Base-by-base conservation (phyloP, 2,797 vertebrate genomes). In the Trichosurus vulpecula region DNA sequence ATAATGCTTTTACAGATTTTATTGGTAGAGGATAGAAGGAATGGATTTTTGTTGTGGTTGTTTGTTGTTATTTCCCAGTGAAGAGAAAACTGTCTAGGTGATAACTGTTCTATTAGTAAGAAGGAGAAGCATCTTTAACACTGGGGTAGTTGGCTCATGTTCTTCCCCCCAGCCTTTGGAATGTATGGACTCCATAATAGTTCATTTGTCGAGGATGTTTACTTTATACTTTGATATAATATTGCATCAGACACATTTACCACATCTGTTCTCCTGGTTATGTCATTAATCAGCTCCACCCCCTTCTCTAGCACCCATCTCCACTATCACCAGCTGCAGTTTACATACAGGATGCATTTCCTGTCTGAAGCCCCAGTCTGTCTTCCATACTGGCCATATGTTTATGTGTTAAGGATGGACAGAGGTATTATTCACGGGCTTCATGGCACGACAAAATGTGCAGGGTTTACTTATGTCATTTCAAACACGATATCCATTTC, bases 291-390 rank as follows among this genome's bases (percentile, higher is more conserved):
- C 29, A 91, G 55, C 93, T 95, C 51, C 31, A 19, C 27, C 90
- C 93, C 89, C 14, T 95, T 61, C 93, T 93, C 87, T 93, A 89
- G 94, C 27, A 91, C 93, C 8, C 94, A 61, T 55, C 92, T 90
- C 95, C 97, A 90, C 94, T 96, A 93, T 94, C 81, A 53, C 74
- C 92, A 97, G 97, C 93, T 95, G 96, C 95, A 95, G 96, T 97
- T 96, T 94, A 96, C 94, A 97, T 91, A 94, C 95, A 97, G 95
- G 97, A 97, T 94, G 93, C 25, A 52, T 92, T 97, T 97, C 97
- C 97, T 97, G 92, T 95, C 97, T 97, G 95, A 97, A 96, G 94
- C 93, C 93, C 93, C 97, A 51, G n/a, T 95, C 97, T 98, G 96
- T 92, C 95, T 97, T 91, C 95, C 93, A 41, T 94, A 92, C 30